A percentile compares a stretch with the other conserved stretches of the same genome.
Conservation (phyloP, 2,888 invertebrate species). For the Sarcophaga carnaria region DNA sequence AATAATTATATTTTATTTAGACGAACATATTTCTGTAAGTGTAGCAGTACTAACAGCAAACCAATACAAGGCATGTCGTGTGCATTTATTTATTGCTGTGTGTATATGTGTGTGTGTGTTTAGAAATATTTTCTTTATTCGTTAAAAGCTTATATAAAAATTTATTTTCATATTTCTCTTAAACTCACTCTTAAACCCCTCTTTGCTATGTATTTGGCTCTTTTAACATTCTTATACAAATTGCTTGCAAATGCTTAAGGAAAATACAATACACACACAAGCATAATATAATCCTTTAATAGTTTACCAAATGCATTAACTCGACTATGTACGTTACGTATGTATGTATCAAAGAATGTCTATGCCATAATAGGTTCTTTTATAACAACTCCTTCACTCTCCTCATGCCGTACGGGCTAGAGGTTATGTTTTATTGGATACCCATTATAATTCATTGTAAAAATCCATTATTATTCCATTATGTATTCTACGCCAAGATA, state of each 20-base stretch:
- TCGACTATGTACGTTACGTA: slow-evolving; percentile 15
- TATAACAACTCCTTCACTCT: slow-evolving; percentile 6
- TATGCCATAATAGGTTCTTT: slow-evolving; percentile 48
- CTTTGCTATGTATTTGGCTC: slow-evolving; percentile 21
- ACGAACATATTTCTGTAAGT: slow-evolving; percentile 13
- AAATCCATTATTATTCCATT: slow-evolving; percentile 65
- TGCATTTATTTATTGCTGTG: background rate
- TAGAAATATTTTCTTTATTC: slow-evolving; percentile 55
- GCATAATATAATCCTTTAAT: slow-evolving; percentile 65
- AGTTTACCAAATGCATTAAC: slow-evolving; percentile 69
- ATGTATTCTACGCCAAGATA: background rate
- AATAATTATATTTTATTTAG: no score
- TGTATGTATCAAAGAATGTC: background rate
- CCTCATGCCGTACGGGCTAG: slow-evolving; percentile 9
- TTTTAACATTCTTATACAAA: background rate
- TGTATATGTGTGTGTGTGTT: background rate
- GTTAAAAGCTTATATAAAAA: slow-evolving; percentile 65
- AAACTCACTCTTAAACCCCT: background rate
- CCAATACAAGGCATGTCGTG: background rate
- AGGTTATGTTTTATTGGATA: slow-evolving; percentile 49
- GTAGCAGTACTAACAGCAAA: background rate
- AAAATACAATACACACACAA: slow-evolving; percentile 3
- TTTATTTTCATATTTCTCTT: slow-evolving; percentile 37
- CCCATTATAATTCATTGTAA: slow-evolving; percentile 60
- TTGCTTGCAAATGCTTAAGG: slow-evolving; percentile 16